Evolutionary conservation across 2,113 vertebrate species (phyloP), one percentile per base, ranked within the genome.

Genomic region (Myotis brandtii): DNA sequence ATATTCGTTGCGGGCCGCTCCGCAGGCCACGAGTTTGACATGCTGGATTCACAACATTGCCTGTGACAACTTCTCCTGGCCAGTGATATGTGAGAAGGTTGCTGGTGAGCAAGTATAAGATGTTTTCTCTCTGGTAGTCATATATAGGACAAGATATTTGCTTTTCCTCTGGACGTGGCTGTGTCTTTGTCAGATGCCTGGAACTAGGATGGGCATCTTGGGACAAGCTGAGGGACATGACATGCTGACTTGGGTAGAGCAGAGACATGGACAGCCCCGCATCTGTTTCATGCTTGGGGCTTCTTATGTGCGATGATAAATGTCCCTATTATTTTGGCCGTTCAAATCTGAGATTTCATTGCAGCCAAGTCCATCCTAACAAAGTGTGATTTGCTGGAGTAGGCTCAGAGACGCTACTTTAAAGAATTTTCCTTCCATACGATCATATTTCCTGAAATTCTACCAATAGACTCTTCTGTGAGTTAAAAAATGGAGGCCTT

Each of bases 361-460:
- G 34, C 9, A 59, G 46, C 48, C 72, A 59, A 62, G 72, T 23
- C 27, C 4, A 40, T 72, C 37, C 69, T 85, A 64, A 54, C 86
- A 8, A 91, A 79, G 21, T 75, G 9, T 87, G 20, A 27, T 86
- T 92, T 92, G 43, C 66, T 90, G 48, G 75, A 62, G 66, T 62
- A 81, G 62, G 10, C 37, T 77, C 62, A 56, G 50, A 92, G 54
- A 43, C 21, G 50, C 6, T 82, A 6, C 40, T 89, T 76, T 75
- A 46, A 7, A 80, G 76, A 66, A 18, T 16, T 69, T 82, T 82
- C 7, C 54, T 83, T 79, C n/a, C 14, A n/a, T 62, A 0, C 8
- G 83, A 18, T 69, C 13, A 12, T 70, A 30, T 64, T 97, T 91
- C 48, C 48, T 84, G n/a, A 89, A 95, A 69, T 64, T 79, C 56